A percentile compares a stretch with the other conserved stretches of the same genome.
These are phyloP conservation scores for Drosophila histrio DNA, from an alignment of 2,888 invertebrate genomes.

Conservation along the genomic window DNA sequence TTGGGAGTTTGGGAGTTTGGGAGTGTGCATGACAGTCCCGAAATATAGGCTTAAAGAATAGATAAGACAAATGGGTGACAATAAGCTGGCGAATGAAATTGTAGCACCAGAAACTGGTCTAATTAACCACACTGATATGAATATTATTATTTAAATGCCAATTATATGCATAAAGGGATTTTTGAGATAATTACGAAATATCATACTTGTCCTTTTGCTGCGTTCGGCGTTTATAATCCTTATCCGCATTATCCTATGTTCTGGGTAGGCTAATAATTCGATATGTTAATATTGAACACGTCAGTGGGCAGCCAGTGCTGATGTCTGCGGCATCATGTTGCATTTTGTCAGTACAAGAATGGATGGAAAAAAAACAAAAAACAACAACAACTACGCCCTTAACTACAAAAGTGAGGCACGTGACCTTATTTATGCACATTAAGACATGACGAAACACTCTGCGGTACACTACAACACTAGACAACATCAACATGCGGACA, in stretches of 20 bases:
- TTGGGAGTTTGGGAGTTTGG: neutral
- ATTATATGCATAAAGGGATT: conserved; percentile 79
- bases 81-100: conserved; percentile 79
- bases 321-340: conserved; percentile 58
- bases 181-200: conserved; percentile 76
- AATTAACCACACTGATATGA: conserved; percentile 68
- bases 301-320: conserved; percentile 53
- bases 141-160: conserved; percentile 70
- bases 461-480: conserved; percentile 40
- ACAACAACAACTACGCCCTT: conserved; percentile 21
- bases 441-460: conserved; percentile 75
- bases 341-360: conserved; percentile 35
- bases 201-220: conserved; percentile 44
- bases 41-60: conserved; percentile 4
- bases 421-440: conserved; percentile 83
- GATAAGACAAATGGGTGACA: conserved; percentile 40
- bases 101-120: conserved; percentile 70
- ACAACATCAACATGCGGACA: conserved; percentile 24
- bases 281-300: conserved; percentile 76
- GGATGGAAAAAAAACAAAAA: conserved; percentile 16
- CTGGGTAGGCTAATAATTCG: conserved; percentile 81
- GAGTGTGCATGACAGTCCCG: neutral
- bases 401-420: conserved; percentile 76
- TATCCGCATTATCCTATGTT: conserved; percentile 81
- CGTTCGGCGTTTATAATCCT: conserved; percentile 54